Conservation (phyloP, 2,113 vertebrate genomes). For the Camelus dromedarius region DNA sequence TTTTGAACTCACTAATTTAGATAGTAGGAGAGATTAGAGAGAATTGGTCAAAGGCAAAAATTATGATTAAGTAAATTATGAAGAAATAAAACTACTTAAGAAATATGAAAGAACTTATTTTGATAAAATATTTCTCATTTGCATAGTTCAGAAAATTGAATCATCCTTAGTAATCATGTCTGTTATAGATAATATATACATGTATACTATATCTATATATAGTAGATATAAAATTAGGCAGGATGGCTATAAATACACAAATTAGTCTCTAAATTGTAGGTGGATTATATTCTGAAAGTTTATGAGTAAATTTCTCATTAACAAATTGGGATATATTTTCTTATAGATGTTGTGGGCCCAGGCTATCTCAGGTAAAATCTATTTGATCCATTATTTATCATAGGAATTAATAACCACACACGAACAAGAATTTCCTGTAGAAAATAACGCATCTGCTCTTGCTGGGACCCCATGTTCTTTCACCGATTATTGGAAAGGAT, state of each 20-base stretch:
- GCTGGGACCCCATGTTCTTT: background rate
- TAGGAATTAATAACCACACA: background rate
- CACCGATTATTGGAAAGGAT: background rate
- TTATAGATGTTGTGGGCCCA: background rate
- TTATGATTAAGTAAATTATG: background rate
- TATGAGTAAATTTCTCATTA: slow-evolving; percentile 30
- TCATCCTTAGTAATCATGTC: slow-evolving; percentile 24
- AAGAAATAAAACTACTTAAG: slow-evolving; percentile 2
- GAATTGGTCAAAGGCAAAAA: slow-evolving; percentile 56
- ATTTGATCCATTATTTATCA: slow-evolving; percentile 21
- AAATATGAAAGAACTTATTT: background rate
- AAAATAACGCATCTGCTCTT: background rate
- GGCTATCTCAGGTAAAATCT: background rate
- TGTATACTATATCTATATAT: background rate
- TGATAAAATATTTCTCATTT: slow-evolving; percentile 19
- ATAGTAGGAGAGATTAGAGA: slow-evolving; percentile 64
- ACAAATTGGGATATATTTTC: slow-evolving; percentile 38
- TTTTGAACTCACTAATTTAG: slow-evolving; percentile 56
- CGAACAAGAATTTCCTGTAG: background rate
- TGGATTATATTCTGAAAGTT: slow-evolving; percentile 42
- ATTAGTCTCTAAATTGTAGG: background rate
- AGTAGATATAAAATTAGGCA: slow-evolving; percentile 39
- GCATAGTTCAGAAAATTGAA: slow-evolving; percentile 56
- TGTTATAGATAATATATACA: background rate
- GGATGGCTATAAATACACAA: slow-evolving; percentile 48